Evolutionary conservation across 2,113 vertebrate genomes (phyloP).

Genomic region (Tetrao urogallus): DNA sequence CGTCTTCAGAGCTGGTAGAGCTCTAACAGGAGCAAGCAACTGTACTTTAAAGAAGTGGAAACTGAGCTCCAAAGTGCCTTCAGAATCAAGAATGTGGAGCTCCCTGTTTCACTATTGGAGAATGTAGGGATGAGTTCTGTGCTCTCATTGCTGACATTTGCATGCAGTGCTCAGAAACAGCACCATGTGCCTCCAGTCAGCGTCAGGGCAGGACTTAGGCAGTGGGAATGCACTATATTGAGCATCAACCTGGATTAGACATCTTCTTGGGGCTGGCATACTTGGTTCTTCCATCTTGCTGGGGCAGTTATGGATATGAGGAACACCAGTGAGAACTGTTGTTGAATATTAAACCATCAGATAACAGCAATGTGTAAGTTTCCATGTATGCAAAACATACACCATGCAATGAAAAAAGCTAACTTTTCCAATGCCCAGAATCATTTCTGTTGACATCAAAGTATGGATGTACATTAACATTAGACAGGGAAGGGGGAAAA

Average conservation of each 20-base stretch:
- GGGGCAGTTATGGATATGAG: rapidly evolving
- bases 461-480: background rate
- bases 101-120: rapidly evolving
- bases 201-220: background rate
- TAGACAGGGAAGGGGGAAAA: background rate
- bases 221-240: background rate
- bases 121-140: background rate
- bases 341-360: background rate
- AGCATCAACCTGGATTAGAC: background rate
- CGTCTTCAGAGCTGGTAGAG: background rate
- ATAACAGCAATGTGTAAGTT: background rate
- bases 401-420: background rate
- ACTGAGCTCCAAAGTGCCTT: background rate
- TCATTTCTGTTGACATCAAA: background rate
- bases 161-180: background rate
- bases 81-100: background rate
- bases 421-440: background rate
- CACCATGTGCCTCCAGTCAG: background rate
- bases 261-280: too few species aligned
- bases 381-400: background rate
- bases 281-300: rapidly evolving
- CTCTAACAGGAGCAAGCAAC: background rate
- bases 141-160: background rate
- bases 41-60: background rate
- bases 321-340: background rate